A percentile compares a stretch with the other conserved stretches of the same genome.
Conservation (phyloP, 1,140 invertebrate genomes). For the Proctacanthus coquilletti region DNA sequence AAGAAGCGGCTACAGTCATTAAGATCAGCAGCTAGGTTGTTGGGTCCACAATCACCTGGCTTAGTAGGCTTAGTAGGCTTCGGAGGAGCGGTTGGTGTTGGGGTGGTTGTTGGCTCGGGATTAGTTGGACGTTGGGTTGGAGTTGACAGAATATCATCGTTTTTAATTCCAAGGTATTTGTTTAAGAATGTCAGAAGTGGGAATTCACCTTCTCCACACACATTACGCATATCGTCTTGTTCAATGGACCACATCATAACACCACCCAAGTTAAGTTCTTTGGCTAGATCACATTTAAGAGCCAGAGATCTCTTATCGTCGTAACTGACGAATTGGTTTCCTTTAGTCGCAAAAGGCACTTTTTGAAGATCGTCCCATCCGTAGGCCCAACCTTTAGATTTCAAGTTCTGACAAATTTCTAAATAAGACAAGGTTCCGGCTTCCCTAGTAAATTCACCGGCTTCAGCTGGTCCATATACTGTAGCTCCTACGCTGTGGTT, state of each 20-base stretch:
- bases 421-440: conserved; percentile 59
- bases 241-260: conserved; percentile 71
- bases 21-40: too few species aligned
- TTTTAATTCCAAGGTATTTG: too few species aligned
- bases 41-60: too few species aligned
- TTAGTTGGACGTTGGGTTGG: too few species aligned
- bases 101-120: too few species aligned
- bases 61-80: too few species aligned
- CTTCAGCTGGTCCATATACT: conserved; percentile 35
- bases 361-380: conserved; percentile 11
- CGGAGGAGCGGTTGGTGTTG: too few species aligned
- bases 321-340: conserved; percentile 30
- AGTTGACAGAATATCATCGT: too few species aligned
- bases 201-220: conserved; percentile 39
- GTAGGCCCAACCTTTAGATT: conserved; percentile 10
- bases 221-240: conserved; percentile 55
- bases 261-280: conserved; percentile 43
- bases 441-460: conserved; percentile 52
- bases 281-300: conserved; percentile 20
- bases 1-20: too few species aligned
- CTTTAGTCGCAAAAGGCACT: conserved; percentile 22
- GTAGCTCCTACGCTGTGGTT: conserved; percentile 37
- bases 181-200: too few species aligned
- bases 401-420: conserved; percentile 36
- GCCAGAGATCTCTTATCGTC: conserved; percentile 28